A percentile compares a stretch with the other conserved stretches of the same genome.
phyloP scores from a whole-genome alignment of 2,113 vertebrate genomes.

The Catharus bicknelli region DNA sequence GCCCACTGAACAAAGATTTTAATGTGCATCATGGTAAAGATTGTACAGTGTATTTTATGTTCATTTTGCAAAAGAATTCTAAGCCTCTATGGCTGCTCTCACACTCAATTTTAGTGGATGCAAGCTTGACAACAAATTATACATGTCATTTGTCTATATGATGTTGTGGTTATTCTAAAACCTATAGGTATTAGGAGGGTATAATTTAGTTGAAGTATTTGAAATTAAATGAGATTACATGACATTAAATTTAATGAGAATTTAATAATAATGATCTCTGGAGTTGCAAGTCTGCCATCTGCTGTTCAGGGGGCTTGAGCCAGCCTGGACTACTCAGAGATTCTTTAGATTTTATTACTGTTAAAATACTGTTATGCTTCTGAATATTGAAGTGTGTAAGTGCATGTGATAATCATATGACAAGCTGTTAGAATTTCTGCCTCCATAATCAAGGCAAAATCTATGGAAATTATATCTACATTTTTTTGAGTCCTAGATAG shows the following conservation, averaged over 20 bases:
- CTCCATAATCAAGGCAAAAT: background rate
- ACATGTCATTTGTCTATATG: background rate
- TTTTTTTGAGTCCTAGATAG: background rate
- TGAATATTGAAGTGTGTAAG: background rate
- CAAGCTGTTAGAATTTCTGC: background rate
- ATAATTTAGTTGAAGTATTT: background rate
- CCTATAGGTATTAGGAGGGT: background rate
- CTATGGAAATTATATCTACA: background rate
- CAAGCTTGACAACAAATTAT: background rate
- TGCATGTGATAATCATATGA: background rate
- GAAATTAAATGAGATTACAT: background rate
- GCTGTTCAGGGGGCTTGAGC: background rate
- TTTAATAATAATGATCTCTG: background rate
- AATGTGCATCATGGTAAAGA: background rate
- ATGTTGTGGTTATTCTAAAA: background rate
- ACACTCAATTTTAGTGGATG: background rate
- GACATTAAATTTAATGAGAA: background rate
- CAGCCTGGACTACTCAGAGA: background rate
- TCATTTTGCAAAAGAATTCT: background rate
- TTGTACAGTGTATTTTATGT: background rate
- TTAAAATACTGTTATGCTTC: background rate
- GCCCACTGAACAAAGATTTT: background rate
- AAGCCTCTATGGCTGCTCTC: background rate
- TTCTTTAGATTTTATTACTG: background rate
- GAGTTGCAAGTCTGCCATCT: conserved; percentile 50